Base-by-base conservation (phyloP, 1,140 invertebrate species). In the Bombus breviceps region DNA sequence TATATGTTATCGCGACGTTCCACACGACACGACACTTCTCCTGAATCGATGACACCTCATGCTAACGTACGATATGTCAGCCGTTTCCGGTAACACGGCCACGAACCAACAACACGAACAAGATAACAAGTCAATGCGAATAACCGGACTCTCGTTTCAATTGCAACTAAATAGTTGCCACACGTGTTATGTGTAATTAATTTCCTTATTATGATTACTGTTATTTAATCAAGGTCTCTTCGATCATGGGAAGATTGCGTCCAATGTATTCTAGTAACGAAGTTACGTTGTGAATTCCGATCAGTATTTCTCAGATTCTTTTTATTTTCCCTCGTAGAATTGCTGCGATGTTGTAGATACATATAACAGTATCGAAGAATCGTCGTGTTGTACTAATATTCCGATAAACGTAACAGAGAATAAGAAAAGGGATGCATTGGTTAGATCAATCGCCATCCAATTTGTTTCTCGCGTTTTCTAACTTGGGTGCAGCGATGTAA, bases 201-300 rank as follows among this genome's bases (percentile, higher is more conserved):
- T 81, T 66, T 62, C 13, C 59, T 57, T 81, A 39, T 73, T 81
- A 62, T 18, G 32, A 41, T 81, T 80, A 47, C 68, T 79, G 53
- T 72, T 81, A 85, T 81, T 81, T 71, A 78, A 84, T 79, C 82
- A 22, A 32, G 34, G 15, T 34, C 5, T 4, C n/a, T 39, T n/a
- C n/a, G 37, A 47, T 73, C 68, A 53, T 32, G 25, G 25, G 34
- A 81, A 62, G 37, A 57, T 18, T 22, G 9, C 37, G n/a, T n/a
- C 15, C 72, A 39, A 68, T n/a, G 62, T 22, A 43, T 62, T 3
- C 37, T 9, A 8, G 6, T 22, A 53, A 53, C 47, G 18, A 53
- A 53, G 41, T 6, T 0, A 32, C 57, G 32, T 3, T 18, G 15
- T 10, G 68, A 71, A 80, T 57, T n/a, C 64, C 32, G 13, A 80